These are phyloP conservation scores for Syrphus vitripennis DNA, from an alignment of 2,888 invertebrate species.

Conservation along the genomic window DNA sequence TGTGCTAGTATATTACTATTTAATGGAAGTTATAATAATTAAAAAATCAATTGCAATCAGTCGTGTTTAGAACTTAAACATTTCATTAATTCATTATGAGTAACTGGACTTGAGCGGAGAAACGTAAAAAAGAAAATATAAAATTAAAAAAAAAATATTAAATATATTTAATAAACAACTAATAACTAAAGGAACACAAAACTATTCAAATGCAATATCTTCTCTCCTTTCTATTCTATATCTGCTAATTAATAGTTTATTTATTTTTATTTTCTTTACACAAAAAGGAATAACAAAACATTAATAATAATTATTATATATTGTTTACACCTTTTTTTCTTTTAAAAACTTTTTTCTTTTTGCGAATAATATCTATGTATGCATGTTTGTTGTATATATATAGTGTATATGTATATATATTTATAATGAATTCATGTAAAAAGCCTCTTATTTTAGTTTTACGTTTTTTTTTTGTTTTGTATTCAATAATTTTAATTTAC, in stretches of 20 bases:
- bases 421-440: conserved; percentile 67
- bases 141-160: background rate
- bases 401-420: conserved; percentile 64
- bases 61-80: background rate
- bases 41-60: background rate
- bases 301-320: conserved; percentile 12
- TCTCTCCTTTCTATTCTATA: conserved; percentile 20
- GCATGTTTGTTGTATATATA: conserved; percentile 63
- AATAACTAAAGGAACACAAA: conserved; percentile 68
- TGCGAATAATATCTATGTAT: conserved; percentile 67
- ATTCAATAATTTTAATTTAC: conserved; percentile 51
- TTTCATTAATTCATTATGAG: background rate
- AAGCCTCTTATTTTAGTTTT: conserved; percentile 67
- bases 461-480: conserved; percentile 12
- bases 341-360: conserved; percentile 16
- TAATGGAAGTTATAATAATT: background rate
- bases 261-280: conserved; percentile 22
- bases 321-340: conserved; percentile 41
- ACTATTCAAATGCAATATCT: conserved; percentile 48
- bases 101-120: conserved; percentile 1
- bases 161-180: conserved; percentile 23
- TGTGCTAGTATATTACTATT: background rate
- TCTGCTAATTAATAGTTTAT: conserved; percentile 20
- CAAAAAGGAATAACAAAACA: conserved; percentile 32
- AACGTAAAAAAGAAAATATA: background rate